phyloP scores from a whole-genome alignment of 2,797 vertebrate genomes.

The Lacerta bilineata region DNA sequence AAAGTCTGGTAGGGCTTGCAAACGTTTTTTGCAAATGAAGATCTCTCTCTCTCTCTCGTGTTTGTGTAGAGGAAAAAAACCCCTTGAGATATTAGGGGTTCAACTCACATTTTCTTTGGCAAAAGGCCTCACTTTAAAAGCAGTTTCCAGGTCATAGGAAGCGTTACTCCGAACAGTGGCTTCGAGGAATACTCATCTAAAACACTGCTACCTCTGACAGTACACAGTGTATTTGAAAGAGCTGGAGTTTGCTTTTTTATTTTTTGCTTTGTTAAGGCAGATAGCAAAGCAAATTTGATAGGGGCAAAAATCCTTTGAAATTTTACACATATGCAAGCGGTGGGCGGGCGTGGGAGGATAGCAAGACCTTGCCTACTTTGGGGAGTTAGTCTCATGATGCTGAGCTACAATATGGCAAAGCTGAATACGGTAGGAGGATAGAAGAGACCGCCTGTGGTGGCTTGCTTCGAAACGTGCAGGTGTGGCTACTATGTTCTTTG shows the following conservation, averaged over 20 bases:
- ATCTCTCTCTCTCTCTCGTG: neutral
- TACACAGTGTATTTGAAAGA: constrained; percentile 36
- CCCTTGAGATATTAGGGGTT: neutral
- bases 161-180: constrained; percentile 7
- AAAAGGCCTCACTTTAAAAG: neutral
- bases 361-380: constrained; percentile 74
- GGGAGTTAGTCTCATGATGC: constrained; percentile 67
- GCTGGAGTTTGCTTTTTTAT: constrained; percentile 24
- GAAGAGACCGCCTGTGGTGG: constrained; percentile 56
- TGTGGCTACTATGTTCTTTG: constrained; percentile 26
- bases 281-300: constrained; percentile 59
- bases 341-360: constrained; percentile 71
- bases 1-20: too few relatives aligned
- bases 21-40: neutral
- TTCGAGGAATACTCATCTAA: constrained; percentile 32
- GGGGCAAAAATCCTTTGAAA: constrained; percentile 68
- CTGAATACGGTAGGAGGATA: constrained; percentile 65
- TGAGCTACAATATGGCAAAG: constrained; percentile 73
- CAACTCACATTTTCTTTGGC: neutral
- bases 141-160: constrained; percentile 18
- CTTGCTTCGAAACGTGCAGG: constrained; percentile 26
- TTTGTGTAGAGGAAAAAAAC: neutral
- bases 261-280: constrained; percentile 33
- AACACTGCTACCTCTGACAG: constrained; percentile 10
- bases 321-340: constrained; percentile 68